Base-by-base conservation (phyloP, 2,888 invertebrate species). In the Gandaritis pyraliata region DNA sequence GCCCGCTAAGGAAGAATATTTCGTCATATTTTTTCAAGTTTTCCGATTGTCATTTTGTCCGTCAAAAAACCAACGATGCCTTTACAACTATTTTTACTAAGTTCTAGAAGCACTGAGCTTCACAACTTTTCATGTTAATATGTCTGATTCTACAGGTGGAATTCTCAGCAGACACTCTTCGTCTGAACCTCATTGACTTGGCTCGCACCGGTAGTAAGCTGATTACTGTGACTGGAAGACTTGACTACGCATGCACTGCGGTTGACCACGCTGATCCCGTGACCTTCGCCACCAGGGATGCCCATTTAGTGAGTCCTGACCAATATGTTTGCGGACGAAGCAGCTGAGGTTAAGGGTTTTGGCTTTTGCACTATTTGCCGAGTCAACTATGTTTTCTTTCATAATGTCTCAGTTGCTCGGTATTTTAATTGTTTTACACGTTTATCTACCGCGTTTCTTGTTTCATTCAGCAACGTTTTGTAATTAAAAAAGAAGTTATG, bases 221-320 rank as follows among this genome's bases (percentile, higher is more conserved):
- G 64, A 96, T 98, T 76, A 95, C 96, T 18, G 96, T 97, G 38
- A 95, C 96, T 0, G 98, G 98, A 1, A 94, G 96, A 58, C 92
- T 98, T 68, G 96, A 97, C 83, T 98, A 97, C 89, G 95, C 96
- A 81, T 98, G 98, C 83, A 96, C 96, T 11, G 95, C 96, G 57
- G 96, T 96, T 0, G 97, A 96, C 81, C 94, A 96, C 16, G 96
- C 96, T 58, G 97, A 98, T 85, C 98, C 98, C 0, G 96, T 98
- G 71, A 98, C 98, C 1, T 98, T 98, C 85, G 96, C 97, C 65
- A 97, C 98, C 1, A 94, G 96, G 69, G 97, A 98, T 78, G 97
- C 98, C 8, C 97, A 97, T 92, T 94, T 98, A 95, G 97, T 97
- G 88, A 95, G 95, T 65, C 1, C 30, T 49, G 91, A n/a, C 41